Base-by-base conservation (phyloP, 2,797 vertebrate species). In the Protosalanx chinensis region DNA sequence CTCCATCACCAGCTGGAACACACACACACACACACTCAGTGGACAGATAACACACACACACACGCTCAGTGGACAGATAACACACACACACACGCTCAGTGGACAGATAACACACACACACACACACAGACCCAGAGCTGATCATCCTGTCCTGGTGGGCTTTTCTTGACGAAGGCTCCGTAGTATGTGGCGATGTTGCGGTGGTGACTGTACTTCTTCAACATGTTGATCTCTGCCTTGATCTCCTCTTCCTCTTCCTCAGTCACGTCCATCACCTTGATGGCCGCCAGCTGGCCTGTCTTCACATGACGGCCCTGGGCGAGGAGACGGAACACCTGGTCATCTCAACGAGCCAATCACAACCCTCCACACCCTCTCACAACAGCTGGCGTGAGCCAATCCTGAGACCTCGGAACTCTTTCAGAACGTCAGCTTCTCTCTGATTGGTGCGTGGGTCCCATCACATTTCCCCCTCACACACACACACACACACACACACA, bases 231-330 rank as follows among this genome's bases (percentile, higher is more conserved):
- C 86, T 98, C 96, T 29, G 95, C 96, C 81, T 98, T 98, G 83
- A 98, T 98, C 88, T 98, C 96, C 76, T 97, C 96, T 57, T 97
- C 96, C 65, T 98, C 96, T 33, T 98, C 96, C 91, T 98, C 96
- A 0, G 96, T 98, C 49, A 98, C 96, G 56, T 97, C 96, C 96
- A 98, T 98, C 86, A 97, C 96, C 85, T 98, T 98, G 87, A 98
- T 98, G 87, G 96, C 96, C 23, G 96, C 96, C 89, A 98, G 91
- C 90, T 97, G 96, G 81, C 96, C 87, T 0, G 93, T 94, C 83
- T 94, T 94, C 76, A 94, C 93, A 29, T 94, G 93, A 79, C 93
- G 92, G 68, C 93, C 93, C 93, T 94, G 77, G 68, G 71, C 64
- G 29, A 73, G 10, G n/a, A 13, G 27, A 10, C 66, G 70, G 70